Base-by-base conservation (phyloP, 1,140 invertebrate species). In the Trichonephila inaurata region DNA sequence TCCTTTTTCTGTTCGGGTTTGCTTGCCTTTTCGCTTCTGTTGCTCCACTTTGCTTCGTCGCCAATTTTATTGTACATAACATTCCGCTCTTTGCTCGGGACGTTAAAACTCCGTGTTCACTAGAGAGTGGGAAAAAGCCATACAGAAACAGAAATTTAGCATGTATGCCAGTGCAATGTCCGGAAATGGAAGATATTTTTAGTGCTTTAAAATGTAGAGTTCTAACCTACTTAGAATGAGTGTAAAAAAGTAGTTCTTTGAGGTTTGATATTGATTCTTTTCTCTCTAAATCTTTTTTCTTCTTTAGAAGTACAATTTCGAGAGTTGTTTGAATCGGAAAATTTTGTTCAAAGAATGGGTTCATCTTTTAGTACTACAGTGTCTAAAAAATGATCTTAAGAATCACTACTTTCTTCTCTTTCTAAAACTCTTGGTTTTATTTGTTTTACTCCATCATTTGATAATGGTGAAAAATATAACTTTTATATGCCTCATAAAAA, bases 151-250 rank as follows among this genome's bases (percentile, higher is more conserved):
- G 28, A 77, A 64, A 12, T 77, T 28, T 77, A 40, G 3, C 33
- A 77, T 33, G 28, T 77, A 77, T 77, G 28, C 10, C n/a, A 4
- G n/a, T 24, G 69, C 28, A 18, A 72, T 72, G 28, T 33, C 33
- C 28, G 72, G 28, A 77, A 77, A 77, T 77, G 69, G 69, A 24
- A 77, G 18, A 28, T 77, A 33, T 77, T 77, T 77, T 77, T 40
- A 40, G 28, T 19, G 18, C 72, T 77, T 77, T 77, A 77, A 40
- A 77, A 77, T 77, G 28, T 24, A 16, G 28, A 16, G 18, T 16
- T 77, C 5, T 77, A 77, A 77, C 14, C 72, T 28, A 77, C 33
- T 77, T 77, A 77, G 28, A 77, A 33, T 33, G 33, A 77, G 12
- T 19, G 18, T 40, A 77, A 77, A 77, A 77, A 33, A 18, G 16